A percentile compares a stretch with the other conserved stretches of the same genome.
These are phyloP conservation scores for Trachelus iudaicus DNA, from an alignment of 2,888 invertebrate species.

Conservation along the genomic window DNA sequence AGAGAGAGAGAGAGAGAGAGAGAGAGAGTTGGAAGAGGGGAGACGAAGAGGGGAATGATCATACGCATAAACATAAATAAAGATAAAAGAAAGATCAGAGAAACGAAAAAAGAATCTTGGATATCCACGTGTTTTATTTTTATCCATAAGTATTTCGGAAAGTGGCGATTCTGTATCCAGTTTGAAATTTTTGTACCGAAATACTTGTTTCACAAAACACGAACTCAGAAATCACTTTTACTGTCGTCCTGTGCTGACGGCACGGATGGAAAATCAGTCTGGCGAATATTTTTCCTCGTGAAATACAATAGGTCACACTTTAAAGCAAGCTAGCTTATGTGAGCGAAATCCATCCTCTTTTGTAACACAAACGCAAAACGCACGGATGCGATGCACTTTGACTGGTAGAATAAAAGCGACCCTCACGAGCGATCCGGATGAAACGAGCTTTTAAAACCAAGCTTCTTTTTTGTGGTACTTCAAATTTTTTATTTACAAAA, in stretches of 20 bases:
- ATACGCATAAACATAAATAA: neutral
- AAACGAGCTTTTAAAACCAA: neutral
- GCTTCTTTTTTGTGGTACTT: neutral
- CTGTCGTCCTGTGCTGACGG: no score
- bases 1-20: neutral
- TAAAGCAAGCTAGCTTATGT: neutral
- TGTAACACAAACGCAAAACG: neutral
- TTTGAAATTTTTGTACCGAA: no score
- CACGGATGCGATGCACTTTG: neutral
- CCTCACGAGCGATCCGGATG: neutral
- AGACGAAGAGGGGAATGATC: neutral
- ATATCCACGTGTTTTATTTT: neutral
- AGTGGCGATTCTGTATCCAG: neutral
- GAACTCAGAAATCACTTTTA: no score
- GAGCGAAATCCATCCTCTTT: neutral
- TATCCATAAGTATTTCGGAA: neutral
- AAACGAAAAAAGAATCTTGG: neutral
- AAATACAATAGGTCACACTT: neutral
- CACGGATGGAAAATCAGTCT: neutral
- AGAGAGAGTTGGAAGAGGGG: neutral
- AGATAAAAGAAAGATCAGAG: neutral
- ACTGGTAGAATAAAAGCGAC: neutral
- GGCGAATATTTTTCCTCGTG: neutral
- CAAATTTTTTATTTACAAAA: neutral
- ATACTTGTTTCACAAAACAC: no score